These are phyloP conservation scores for Atherinosoma microstoma DNA, from an alignment of 2,797 vertebrate genomes.

Conservation along the genomic window DNA sequence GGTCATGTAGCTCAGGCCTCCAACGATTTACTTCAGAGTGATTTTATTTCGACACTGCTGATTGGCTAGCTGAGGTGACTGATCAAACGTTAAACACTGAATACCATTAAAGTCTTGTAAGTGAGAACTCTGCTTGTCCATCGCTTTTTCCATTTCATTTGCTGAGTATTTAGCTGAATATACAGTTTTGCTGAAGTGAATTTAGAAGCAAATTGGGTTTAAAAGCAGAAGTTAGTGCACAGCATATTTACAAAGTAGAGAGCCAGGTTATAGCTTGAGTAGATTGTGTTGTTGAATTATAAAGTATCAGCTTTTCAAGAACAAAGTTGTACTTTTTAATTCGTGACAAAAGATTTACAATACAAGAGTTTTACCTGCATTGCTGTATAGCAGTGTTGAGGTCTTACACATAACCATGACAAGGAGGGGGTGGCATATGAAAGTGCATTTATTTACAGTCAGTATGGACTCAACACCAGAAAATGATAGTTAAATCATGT, in stretches of 20 bases:
- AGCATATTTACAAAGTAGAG: constrained; percentile 40
- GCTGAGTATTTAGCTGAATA: constrained; percentile 65
- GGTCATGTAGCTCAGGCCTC: constrained; percentile 55
- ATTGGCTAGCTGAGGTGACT: constrained; percentile 56
- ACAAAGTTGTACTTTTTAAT: neutral
- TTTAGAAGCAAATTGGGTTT: constrained; percentile 56
- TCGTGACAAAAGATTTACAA: too few relatives aligned
- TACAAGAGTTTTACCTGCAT: too few relatives aligned
- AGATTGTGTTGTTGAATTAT: constrained; percentile 6
- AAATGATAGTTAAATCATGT: too few relatives aligned
- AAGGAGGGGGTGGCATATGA: too few relatives aligned
- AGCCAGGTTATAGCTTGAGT: constrained; percentile 24
- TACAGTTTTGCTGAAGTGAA: constrained; percentile 55
- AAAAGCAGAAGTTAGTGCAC: constrained; percentile 28
- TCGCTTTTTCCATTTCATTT: constrained; percentile 61
- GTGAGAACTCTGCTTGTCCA: constrained; percentile 60
- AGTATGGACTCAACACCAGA: too few relatives aligned
- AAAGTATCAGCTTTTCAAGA: neutral
- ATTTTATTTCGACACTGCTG: constrained; percentile 63
- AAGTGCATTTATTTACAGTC: too few relatives aligned
- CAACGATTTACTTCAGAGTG: constrained; percentile 62
- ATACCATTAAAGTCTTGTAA: constrained; percentile 68
- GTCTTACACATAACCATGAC: too few relatives aligned
- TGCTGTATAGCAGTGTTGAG: too few relatives aligned
- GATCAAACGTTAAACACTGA: constrained; percentile 65